Evolutionary conservation across 2,888 invertebrate genomes (phyloP), one percentile per base, ranked within the genome.

Genomic region (Drosophila paracracens): DNA sequence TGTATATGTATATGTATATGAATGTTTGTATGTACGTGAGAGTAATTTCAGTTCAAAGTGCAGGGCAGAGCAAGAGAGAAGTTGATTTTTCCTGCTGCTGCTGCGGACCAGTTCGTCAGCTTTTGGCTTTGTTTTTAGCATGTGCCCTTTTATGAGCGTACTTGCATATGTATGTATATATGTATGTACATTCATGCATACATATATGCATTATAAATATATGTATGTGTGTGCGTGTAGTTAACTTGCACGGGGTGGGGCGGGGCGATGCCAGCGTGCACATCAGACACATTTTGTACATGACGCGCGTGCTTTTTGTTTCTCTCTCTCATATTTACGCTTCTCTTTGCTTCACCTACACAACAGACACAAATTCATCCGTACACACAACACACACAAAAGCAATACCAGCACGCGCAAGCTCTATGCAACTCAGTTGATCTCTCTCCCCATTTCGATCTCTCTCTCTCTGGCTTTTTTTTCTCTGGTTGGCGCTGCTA

Each of bases 281-380:
- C 76, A 80, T 71, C 70, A 81, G 73, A 80, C 68, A 74, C 80
- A 80, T 76, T 81, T 77, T 74, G 52, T 70, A 71, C 53, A 61
- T 71, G 61, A 38, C 76, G 83, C 88, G 88, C 86, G 88, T 88
- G 88, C 88, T 85, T 88, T 84, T 72, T n/a, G 25, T 73, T 76
- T 66, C 70, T 82, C 58, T 35, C 63, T 53, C 53, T 71, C 70
- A 50, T 65, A 62, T 76, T 70, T 63, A 62, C 65, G 71, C 56
- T 76, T 58, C 67, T 74, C 81, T 56, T 67, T 59, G 64, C 60
- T 68, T 81, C 70, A 77, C 77, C 73, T 71, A 78, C 82, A 78
- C 83, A 60, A 56, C 31, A 53, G 52, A 33, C 71, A 59, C 38
- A 43, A 35, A 57, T 48, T 70, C 36, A 66, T 25, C 25, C 46